Percentiles rank a stretch among this genome's conserved stretches.
phyloP scores from a whole-genome alignment of 2,113 vertebrate species.

The Syrrhaptes paradoxus region DNA sequence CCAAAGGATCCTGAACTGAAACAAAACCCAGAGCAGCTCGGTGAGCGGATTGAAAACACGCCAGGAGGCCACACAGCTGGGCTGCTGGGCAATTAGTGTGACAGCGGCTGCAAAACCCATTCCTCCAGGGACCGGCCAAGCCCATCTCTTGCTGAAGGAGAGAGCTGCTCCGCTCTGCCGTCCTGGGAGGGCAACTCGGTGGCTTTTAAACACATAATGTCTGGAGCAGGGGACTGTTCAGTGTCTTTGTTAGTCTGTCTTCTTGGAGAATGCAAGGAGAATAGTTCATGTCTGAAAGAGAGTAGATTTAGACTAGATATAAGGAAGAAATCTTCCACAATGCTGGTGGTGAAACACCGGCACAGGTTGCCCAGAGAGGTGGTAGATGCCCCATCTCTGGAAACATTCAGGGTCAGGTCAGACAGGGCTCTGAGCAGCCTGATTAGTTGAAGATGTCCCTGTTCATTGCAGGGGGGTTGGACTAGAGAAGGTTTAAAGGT shows the following conservation, averaged over 20 bases:
- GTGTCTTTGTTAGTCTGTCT: neutral
- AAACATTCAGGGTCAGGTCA: neutral
- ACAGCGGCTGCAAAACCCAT: rapidly evolving
- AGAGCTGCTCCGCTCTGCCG: neutral
- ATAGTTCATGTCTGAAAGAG: neutral
- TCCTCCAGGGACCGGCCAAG: neutral
- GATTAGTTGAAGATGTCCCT: neutral
- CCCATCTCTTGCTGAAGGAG: neutral
- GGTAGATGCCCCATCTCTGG: neutral
- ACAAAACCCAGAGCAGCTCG: neutral
- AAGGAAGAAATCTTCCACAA: rapidly evolving
- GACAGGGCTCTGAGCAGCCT: neutral
- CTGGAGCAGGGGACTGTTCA: rapidly evolving
- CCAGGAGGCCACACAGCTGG: neutral
- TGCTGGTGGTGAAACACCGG: neutral
- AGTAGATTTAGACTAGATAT: neutral
- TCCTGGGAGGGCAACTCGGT: neutral
- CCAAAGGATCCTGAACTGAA: neutral
- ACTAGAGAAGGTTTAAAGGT: neutral
- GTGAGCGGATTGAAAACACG: neutral
- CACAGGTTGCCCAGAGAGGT: neutral
- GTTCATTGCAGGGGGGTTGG: neutral
- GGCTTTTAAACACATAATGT: neutral
- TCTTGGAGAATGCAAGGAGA: neutral
- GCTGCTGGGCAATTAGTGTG: neutral